Conservation (phyloP, 2,888 invertebrate species). For the Ametastegia equiseti region DNA sequence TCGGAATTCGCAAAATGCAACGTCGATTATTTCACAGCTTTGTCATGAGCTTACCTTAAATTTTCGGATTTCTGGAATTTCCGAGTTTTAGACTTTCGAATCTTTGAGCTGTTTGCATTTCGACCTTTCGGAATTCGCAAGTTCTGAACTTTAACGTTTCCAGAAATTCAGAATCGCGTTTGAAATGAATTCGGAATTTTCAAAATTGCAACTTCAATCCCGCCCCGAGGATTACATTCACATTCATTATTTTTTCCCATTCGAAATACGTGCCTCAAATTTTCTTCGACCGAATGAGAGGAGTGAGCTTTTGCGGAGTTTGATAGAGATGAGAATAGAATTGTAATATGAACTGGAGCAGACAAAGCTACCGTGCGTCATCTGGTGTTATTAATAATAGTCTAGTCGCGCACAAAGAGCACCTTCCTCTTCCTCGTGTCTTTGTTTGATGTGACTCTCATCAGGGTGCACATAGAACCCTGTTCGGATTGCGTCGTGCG, state of each 20-base stretch:
- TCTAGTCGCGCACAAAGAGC: constrained; percentile 12
- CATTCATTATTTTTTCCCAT: background rate
- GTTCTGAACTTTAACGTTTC: too few species aligned
- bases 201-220: too few species aligned
- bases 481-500: constrained; percentile 1
- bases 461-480: constrained; percentile 37
- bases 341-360: constrained; percentile 10
- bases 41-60: too few species aligned
- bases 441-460: constrained; percentile 37
- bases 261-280: background rate
- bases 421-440: background rate
- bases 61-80: too few species aligned
- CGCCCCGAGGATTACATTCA: background rate
- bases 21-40: too few species aligned
- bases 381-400: constrained; percentile 31
- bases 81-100: too few species aligned
- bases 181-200: too few species aligned
- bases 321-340: background rate
- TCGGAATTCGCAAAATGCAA: too few species aligned
- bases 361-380: constrained; percentile 7
- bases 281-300: background rate
- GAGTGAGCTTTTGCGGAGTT: background rate
- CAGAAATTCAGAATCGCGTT: too few species aligned
- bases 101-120: too few species aligned
- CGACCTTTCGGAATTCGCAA: too few species aligned